Base-by-base conservation (phyloP, 2,888 invertebrate genomes). In the Dryobota labecula region DNA sequence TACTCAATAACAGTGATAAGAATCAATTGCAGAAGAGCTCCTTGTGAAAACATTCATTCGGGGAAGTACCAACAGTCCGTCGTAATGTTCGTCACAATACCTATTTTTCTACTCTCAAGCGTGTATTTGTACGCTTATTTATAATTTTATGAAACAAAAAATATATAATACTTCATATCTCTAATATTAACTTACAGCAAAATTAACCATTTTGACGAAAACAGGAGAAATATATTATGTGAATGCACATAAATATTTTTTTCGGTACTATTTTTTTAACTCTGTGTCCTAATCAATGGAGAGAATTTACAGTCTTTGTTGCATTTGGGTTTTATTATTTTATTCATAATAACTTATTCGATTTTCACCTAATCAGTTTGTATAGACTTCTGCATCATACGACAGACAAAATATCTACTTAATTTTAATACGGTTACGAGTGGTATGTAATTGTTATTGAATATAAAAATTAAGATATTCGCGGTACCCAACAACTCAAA, bases 1-100 rank as follows among this genome's bases (percentile, higher is more conserved):
- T 15, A 24, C 24, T 27, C n/a, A 53, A 18, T 30, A 3, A 53
- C 1, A 53, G 53, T 30, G 27, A 53, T 53, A 68, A 33, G 1
- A 33, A 68, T 51, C 51, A 24, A 51, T 41, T 24, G 18, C 6
- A 15, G 24, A 41, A 51, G n/a, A 51, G n/a, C 9, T 33, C 2
- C 9, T 69, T 51, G 41, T 51, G 20, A 33, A 41, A 33, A 20
- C 51, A 24, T 49, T 49, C 30, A 67, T 11, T 15, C 30, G 69
- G 68, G 49, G 24, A 49, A 68, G 15, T 68, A 41, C 49, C 6
- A 69, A 2, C 0, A 15, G n/a, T 18, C 0, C n/a, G 4, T 68
- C 8, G 1, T 11, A 24, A 27, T 53, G 18, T 18, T 27, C 27
- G 9, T 2, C 30, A 41, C n/a, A 41, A 47, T n/a, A 38, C 33